phyloP scores from a whole-genome alignment of 2,888 invertebrate species.

The Drosophila kanekoi region DNA sequence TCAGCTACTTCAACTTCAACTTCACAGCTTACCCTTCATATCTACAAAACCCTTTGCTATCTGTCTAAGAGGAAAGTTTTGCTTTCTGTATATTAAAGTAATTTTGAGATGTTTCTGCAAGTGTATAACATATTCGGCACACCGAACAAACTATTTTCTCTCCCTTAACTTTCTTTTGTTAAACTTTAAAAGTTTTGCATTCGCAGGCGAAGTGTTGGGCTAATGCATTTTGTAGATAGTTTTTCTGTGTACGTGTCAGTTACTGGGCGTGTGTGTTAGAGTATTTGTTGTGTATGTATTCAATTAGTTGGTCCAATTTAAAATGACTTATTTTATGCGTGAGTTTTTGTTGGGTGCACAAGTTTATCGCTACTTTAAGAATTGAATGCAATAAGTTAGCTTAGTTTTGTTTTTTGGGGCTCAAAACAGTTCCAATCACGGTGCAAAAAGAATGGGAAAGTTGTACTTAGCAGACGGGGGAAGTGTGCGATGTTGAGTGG shows the following conservation, averaged over 20 bases:
- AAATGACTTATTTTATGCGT: slow-evolving; percentile 8
- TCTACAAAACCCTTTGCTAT: too few relatives aligned
- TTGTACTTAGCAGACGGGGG: slow-evolving; percentile 24
- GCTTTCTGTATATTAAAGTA: background rate
- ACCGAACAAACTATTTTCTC: background rate
- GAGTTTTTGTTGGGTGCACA: slow-evolving; percentile 28
- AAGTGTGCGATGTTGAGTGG: slow-evolving; percentile 29
- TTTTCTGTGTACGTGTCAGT: slow-evolving; percentile 17
- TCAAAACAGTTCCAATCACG: slow-evolving; percentile 34
- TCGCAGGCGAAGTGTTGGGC: slow-evolving; percentile 12
- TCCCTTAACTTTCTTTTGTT: background rate
- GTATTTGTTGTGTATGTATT: slow-evolving; percentile 17
- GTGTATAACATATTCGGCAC: slow-evolving; percentile 17
- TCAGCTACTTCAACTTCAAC: too few relatives aligned
- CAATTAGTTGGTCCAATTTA: slow-evolving; percentile 13
- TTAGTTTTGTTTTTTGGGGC: slow-evolving; percentile 7
- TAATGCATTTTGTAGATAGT: background rate
- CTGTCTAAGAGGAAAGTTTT: too few relatives aligned
- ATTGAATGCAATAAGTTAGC: slow-evolving; percentile 32
- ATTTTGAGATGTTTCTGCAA: slow-evolving; percentile 2
- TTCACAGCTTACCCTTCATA: too few relatives aligned
- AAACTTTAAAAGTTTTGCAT: background rate
- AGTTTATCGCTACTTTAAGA: slow-evolving; percentile 46
- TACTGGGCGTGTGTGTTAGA: slow-evolving; percentile 11
- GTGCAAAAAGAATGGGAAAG: slow-evolving; percentile 52